Evolutionary conservation across 2,888 invertebrate genomes (phyloP).

Genomic region (Erebia ligea): DNA sequence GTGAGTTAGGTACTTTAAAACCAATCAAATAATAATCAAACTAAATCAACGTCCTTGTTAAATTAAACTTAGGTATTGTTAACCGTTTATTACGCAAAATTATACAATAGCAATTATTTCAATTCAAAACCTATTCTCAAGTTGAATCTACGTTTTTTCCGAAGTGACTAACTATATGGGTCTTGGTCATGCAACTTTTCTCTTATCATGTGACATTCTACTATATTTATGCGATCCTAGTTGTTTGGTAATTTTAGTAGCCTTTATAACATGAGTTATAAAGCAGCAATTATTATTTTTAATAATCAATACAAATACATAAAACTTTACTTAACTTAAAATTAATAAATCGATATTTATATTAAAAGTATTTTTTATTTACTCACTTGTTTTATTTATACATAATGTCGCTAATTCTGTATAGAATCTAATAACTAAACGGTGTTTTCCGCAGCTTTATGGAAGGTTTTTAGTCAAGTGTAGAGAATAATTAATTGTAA

Average conservation of each 20-base stretch:
- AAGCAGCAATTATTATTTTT: no score
- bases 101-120: conserved; percentile 12
- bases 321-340: no score
- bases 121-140: conserved; percentile 10
- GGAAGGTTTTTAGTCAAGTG: no score
- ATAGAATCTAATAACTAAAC: no score
- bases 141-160: conserved; percentile 18
- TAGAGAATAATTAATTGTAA: no score
- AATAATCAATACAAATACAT: no score
- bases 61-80: conserved; percentile 5
- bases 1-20: background rate
- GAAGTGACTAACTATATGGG: conserved; percentile 64
- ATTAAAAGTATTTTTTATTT: no score
- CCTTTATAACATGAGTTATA: no score
- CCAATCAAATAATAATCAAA: background rate
- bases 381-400: no score
- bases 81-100: conserved; percentile 7
- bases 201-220: conserved; percentile 57
- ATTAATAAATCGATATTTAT: no score
- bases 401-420: no score
- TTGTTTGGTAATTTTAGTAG: conserved; percentile 27
- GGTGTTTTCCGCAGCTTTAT: no score
- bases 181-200: conserved; percentile 83
- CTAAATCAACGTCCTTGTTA: background rate
- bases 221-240: conserved; percentile 65